Conservation (phyloP, 2,888 invertebrate species). For the Leptinotarsa rubiginosa region DNA sequence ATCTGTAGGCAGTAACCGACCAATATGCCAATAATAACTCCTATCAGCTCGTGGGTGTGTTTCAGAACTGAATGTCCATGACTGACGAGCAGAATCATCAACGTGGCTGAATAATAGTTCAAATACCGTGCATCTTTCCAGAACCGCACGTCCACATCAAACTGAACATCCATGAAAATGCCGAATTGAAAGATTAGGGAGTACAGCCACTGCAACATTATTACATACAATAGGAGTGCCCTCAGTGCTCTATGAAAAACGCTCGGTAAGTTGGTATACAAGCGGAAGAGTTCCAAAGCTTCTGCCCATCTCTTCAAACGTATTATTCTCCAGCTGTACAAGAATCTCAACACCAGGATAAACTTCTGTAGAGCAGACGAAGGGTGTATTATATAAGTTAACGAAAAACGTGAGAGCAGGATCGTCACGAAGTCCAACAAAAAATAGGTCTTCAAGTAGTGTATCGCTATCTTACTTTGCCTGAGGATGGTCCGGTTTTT, state of each 20-base stretch:
- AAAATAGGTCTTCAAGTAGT: conserved; percentile 34
- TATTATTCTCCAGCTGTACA: conserved; percentile 20
- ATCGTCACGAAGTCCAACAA: conserved; percentile 20
- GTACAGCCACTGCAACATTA: conserved; percentile 25
- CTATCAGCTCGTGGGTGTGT: neutral
- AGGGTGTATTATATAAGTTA: neutral
- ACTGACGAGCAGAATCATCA: conserved; percentile 15
- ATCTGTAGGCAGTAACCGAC: conserved; percentile 24
- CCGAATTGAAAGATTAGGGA: neutral
- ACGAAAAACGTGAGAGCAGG: neutral
- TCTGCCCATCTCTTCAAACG: conserved; percentile 26
- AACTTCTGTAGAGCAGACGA: neutral
- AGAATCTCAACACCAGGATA: neutral
- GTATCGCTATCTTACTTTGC: conserved; percentile 31
- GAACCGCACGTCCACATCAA: neutral
- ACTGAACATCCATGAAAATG: neutral
- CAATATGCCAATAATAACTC: conserved; percentile 18
- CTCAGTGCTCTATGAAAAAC: conserved; percentile 20
- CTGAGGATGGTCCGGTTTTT: conserved; percentile 36
- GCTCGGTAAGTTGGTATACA: conserved; percentile 25
- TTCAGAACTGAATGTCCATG: neutral
- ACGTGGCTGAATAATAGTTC: neutral
- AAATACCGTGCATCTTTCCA: neutral
- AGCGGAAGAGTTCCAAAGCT: conserved; percentile 19
- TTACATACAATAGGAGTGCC: conserved; percentile 17